A percentile compares a stretch with the other conserved stretches of the same genome.
Evolutionary conservation across 2,113 vertebrate genomes (phyloP).

Genomic region (Chionodraco myersi): DNA sequence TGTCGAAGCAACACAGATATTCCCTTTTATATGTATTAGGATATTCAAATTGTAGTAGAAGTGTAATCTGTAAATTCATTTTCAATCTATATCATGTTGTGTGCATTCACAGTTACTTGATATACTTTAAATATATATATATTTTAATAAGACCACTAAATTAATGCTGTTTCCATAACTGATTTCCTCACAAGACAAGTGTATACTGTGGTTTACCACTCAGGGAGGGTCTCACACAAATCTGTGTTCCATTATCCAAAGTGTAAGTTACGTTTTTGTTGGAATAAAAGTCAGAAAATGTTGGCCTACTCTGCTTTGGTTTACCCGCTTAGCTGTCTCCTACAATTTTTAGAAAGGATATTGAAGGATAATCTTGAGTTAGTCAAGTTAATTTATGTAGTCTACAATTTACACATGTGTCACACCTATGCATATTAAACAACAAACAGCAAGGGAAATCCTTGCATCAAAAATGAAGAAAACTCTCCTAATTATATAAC

Average conservation of each 20-base stretch:
- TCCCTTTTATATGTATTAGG: no score
- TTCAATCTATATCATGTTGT: no score
- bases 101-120: no score
- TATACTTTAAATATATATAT: no score
- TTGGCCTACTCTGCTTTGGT: background rate
- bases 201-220: background rate
- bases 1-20: constrained; percentile 1
- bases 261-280: background rate
- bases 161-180: background rate
- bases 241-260: no score
- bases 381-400: background rate
- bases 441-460: background rate
- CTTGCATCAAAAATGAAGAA: background rate
- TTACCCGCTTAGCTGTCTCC: background rate
- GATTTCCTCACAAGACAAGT: background rate
- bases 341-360: background rate
- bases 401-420: no score
- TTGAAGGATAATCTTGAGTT: background rate
- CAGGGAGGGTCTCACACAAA: background rate
- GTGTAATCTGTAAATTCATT: no score
- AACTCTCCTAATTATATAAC: background rate
- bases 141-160: background rate
- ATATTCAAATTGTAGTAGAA: no score
- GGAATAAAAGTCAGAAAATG: background rate
- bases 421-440: background rate